Base-by-base conservation (phyloP, 2,113 vertebrate genomes). In the Callospermophilus lateralis region DNA sequence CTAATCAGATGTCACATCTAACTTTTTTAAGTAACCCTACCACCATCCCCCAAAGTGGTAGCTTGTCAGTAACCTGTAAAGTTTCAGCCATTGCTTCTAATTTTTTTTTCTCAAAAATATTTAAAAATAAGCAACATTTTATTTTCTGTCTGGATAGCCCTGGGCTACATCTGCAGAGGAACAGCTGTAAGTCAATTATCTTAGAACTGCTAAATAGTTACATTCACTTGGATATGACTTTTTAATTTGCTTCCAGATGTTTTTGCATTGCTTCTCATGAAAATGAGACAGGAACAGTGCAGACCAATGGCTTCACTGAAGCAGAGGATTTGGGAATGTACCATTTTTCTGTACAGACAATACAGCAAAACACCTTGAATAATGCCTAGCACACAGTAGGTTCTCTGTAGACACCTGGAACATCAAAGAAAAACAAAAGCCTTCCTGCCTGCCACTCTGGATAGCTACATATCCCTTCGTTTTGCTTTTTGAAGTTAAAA, bases 231-330 rank as follows among this genome's bases (percentile, higher is more conserved):
- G n/a, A 48, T 92, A 67, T 92, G 78, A 48, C 74, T 95, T 95
- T 90, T 79, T 89, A 87, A 96, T 94, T 96, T 92, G 72, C 42
- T 94, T 93, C 88, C 95, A 90, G 91, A 87, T 96, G 92, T 94
- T 90, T 92, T 84, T 61, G 42, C 16, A 24, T 15, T 67, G 68
- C 77, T 58, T 48, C 26, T 70, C 34, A 4, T 51, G 95, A 84
- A n/a, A 34, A 19, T 68, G 63, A 53, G 37, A 42, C 72, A 48
- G 15, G 22, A 26, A 24, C 74, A 30, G 1, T 11, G 70, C 17
- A 63, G 70, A 15, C 34, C 34, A 28, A 0, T 53, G 63, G 37
- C 39, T 76, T 79, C 30, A 45, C 10, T 8, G 6, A 1, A 0
- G 9, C 24, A 83, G 53, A 73, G 9, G 78, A 58, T 76, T 53